Percentiles rank a stretch among this genome's conserved stretches.
phyloP scores from a whole-genome alignment of 2,797 vertebrate species.

The Intellagama lesueurii region DNA sequence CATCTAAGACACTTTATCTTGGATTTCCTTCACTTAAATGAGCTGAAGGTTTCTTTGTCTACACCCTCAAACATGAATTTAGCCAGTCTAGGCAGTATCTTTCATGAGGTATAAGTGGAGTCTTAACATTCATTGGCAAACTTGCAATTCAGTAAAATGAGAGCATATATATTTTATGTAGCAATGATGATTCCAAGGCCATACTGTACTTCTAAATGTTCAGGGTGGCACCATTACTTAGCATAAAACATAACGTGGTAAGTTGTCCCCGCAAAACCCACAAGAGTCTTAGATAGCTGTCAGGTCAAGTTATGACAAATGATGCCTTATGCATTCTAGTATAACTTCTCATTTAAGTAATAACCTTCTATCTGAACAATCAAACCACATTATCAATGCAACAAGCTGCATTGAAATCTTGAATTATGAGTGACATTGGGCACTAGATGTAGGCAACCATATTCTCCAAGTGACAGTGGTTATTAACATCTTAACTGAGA shows the following conservation, averaged over 20 bases:
- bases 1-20: not conserved
- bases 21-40: not conserved
- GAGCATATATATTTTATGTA: not conserved
- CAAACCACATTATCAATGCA: not conserved
- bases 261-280: not conserved
- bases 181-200: no score
- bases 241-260: not conserved
- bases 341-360: not conserved
- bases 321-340: not conserved
- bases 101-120: not conserved
- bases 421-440: not conserved
- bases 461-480: not conserved
- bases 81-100: not conserved
- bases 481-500: slow-evolving; percentile 14
- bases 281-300: not conserved
- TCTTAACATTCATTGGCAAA: not conserved
- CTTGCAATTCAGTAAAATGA: not conserved
- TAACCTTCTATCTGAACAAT: not conserved
- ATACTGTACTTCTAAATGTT: not conserved
- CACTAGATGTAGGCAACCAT: not conserved
- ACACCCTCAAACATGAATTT: not conserved
- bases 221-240: not conserved
- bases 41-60: not conserved
- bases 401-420: not conserved
- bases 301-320: not conserved